A percentile compares a stretch with the other conserved stretches of the same genome.
Conservation (phyloP, 1,140 invertebrate genomes). For the Apis dorsata region DNA sequence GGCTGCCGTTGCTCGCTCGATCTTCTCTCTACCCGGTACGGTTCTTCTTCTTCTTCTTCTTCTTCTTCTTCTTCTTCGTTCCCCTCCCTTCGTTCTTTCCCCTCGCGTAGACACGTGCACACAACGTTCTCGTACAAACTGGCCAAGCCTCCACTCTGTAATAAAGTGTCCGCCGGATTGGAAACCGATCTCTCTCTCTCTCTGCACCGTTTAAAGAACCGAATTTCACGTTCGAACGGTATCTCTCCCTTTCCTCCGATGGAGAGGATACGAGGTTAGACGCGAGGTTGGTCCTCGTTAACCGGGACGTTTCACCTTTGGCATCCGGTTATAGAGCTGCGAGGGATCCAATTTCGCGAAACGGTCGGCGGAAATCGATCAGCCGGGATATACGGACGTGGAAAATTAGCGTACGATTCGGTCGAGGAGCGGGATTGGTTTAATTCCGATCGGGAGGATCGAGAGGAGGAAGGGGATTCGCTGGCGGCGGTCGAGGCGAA, state of each 20-base stretch:
- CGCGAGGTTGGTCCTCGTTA: slow-evolving; percentile 22
- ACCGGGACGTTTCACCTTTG: not conserved
- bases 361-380: too few species aligned
- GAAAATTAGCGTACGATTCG: not conserved
- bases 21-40: slow-evolving; percentile 51
- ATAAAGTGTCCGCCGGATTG: slow-evolving; percentile 66
- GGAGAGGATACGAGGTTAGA: slow-evolving; percentile 42
- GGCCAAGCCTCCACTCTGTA: slow-evolving; percentile 49
- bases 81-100: not conserved
- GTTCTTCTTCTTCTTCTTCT: not conserved
- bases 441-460: not conserved
- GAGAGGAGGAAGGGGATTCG: slow-evolving; percentile 26
- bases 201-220: not conserved
- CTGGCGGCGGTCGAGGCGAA: slow-evolving; percentile 6
- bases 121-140: slow-evolving; percentile 41
- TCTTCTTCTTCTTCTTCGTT: too few species aligned
- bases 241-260: not conserved
- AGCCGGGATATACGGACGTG: fast-evolving
- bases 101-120: slow-evolving; percentile 58
- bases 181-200: slow-evolving; percentile 57
- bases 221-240: slow-evolving; percentile 58
- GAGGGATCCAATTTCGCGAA: slow-evolving; percentile 12
- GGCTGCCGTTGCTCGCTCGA: slow-evolving; percentile 49
- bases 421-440: not conserved
- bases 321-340: not conserved